Percentiles rank a stretch among this genome's conserved stretches.
Conservation (phyloP, 1,140 invertebrate species). For the Nilaparvata lugens region DNA sequence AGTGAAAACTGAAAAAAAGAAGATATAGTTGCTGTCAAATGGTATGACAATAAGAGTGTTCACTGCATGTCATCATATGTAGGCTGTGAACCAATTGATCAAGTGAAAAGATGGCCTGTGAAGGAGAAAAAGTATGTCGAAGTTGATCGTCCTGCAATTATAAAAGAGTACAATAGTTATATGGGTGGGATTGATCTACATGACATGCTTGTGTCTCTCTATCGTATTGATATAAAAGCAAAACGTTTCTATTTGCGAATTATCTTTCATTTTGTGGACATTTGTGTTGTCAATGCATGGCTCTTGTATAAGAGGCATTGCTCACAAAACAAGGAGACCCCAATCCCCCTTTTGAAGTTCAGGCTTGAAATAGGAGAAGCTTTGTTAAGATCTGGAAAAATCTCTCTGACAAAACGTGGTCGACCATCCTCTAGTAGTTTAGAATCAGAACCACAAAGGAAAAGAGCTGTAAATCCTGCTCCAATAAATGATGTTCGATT, state of each 20-base stretch:
- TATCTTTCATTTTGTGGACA: constrained; percentile 8
- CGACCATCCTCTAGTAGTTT: constrained; percentile 4
- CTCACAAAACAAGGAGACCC: background rate
- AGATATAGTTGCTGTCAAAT: constrained; percentile 9
- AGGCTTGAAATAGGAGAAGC: constrained; percentile 7
- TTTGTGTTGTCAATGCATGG: constrained; percentile 15
- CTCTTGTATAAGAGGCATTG: constrained; percentile 5
- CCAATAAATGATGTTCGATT: background rate
- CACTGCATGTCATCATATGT: constrained; percentile 14
- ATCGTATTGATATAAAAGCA: constrained; percentile 4
- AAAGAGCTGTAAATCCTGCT: background rate
- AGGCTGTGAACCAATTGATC: constrained; percentile 11
- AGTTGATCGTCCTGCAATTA: constrained; percentile 14
- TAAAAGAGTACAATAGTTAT: constrained; percentile 16
- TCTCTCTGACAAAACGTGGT: background rate
- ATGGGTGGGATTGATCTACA: constrained; percentile 17
- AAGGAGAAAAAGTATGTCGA: constrained; percentile 13
- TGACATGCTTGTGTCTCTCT: constrained; percentile 13
- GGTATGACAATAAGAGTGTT: constrained; percentile 17
- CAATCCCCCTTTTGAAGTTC: constrained; percentile 13
- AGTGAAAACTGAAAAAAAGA: constrained; percentile 7
- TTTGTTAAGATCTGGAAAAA: constrained; percentile 3
- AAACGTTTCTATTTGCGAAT: constrained; percentile 1
- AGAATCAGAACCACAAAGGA: background rate
- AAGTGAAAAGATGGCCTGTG: constrained; percentile 12